Base-by-base conservation (phyloP, 1,140 invertebrate genomes). In the Monomorium pharaonis region DNA sequence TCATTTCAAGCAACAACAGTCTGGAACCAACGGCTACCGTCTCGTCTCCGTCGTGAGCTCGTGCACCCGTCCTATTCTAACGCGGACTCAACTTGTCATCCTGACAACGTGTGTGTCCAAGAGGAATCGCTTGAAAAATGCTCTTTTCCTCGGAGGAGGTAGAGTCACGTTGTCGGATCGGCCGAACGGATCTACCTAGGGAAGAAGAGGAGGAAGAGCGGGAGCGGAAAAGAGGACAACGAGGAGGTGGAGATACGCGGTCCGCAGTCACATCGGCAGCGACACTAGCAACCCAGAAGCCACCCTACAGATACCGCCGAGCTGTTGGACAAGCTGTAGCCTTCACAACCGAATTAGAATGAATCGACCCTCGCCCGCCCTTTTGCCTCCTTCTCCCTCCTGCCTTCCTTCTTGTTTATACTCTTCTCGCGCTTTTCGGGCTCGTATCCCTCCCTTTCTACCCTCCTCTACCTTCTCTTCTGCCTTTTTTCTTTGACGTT, bases 311-410 rank as follows among this genome's bases (percentile, higher is more conserved):
- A 89, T 90, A 92, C 91, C 88, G 86, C 84, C 85, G 93, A 94
- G 93, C 94, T 95, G 94, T 95, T 92, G 92, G 93, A 95, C 94
- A 95, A 94, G 94, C 94, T 95, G 94, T 95, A 95, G 92, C 94
- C 92, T 94, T 95, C 94, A 95, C 86, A 92, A 87, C 90, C 91
- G 93, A 95, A 95, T 95, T 95, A 95, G 94, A 95, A 95, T 95
- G 93, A 95, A 95, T 95, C 92, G 94, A 93, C 93, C 92, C 92
- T 93, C 92, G 88, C 88, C 88, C 42, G 37, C 88, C 85, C 74
- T 65, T 78, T 60, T 62, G 60, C 49, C 33, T 33, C 37, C 54
- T 30, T 33, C 62, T 67, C 77, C 75, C 84, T 44, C 24, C 54
- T 58, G 67, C 0, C 67, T 60, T 69, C 67, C 67, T 69, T 63